Evolutionary conservation across 1,140 invertebrate species (phyloP).

Genomic region (Gryon sp.): DNA sequence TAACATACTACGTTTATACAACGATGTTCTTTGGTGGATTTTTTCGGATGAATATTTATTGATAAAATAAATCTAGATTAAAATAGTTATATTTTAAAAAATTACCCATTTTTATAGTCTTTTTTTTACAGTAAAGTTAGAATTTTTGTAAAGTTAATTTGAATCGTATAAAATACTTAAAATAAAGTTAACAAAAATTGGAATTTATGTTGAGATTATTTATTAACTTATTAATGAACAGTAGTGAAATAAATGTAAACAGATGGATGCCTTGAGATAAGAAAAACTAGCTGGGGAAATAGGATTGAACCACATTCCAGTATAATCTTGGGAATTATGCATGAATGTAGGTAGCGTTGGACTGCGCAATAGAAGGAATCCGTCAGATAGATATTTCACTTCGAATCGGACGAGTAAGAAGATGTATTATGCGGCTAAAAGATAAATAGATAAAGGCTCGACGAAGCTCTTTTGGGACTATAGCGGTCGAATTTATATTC

Average conservation of each 20-base stretch:
- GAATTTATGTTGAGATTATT: too few relatives aligned
- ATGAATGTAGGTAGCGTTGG: conserved; percentile 26
- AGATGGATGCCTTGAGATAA: background rate
- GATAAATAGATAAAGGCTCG: conserved; percentile 50
- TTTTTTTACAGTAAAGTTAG: too few relatives aligned
- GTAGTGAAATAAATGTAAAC: conserved; percentile 7
- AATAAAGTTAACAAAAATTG: too few relatives aligned
- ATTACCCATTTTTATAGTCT: too few relatives aligned
- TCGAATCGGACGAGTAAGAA: conserved; percentile 34
- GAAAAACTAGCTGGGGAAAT: conserved; percentile 25
- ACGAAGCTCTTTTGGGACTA: conserved; percentile 36
- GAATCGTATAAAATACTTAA: background rate
- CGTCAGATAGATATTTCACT: conserved; percentile 39
- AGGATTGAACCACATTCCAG: too few relatives aligned
- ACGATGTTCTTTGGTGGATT: conserved; percentile 3
- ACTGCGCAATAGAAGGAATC: conserved; percentile 25
- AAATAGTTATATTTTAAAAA: too few relatives aligned
- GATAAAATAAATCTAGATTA: too few relatives aligned
- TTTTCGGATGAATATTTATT: too few relatives aligned
- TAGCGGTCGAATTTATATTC: conserved; percentile 37
- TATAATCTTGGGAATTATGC: conserved; percentile 42
- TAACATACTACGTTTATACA: conserved; percentile 22
- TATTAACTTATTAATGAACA: conserved; percentile 9
- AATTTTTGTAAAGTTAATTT: too few relatives aligned
- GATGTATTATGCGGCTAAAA: conserved; percentile 30